phyloP scores from a whole-genome alignment of 2,797 vertebrate genomes.

The Microcaecilia unicolor region DNA sequence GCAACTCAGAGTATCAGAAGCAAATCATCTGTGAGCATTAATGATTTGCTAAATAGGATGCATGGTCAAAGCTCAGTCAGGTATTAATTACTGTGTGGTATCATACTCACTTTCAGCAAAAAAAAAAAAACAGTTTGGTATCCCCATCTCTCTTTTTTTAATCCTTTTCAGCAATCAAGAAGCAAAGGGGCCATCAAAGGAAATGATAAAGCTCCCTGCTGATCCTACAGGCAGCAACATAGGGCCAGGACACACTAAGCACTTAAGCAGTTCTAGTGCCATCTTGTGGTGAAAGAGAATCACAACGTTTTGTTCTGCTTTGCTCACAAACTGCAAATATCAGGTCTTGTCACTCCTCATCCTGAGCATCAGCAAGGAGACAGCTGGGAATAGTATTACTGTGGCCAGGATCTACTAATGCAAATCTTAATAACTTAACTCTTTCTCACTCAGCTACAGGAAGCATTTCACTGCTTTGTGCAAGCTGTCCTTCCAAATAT shows the following conservation, averaged over 20 bases:
- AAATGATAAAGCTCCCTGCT: constrained; percentile 8
- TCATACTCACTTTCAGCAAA: neutral
- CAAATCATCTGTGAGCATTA: no score
- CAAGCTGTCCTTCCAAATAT: no score
- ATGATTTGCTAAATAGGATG: no score
- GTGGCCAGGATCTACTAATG: constrained; percentile 16
- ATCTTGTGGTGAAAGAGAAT: constrained; percentile 53
- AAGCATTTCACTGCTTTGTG: neutral
- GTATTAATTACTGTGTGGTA: fast-evolving
- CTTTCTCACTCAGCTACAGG: neutral
- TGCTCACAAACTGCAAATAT: constrained; percentile 56
- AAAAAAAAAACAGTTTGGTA: neutral
- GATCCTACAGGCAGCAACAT: constrained; percentile 48
- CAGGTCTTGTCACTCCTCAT: constrained; percentile 45
- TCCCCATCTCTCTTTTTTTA: neutral
- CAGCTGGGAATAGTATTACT: constrained; percentile 24
- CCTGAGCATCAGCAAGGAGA: constrained; percentile 41
- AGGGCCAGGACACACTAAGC: constrained; percentile 46
- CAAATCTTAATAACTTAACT: neutral
- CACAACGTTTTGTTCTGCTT: constrained; percentile 51
- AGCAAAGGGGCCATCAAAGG: neutral
- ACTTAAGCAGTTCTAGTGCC: constrained; percentile 53
- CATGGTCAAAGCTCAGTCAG: no score
- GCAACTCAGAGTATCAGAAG: no score
- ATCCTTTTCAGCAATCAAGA: neutral